Evolutionary conservation across 2,797 vertebrate species (phyloP).

Genomic region (Eidolon dupreanum): DNA sequence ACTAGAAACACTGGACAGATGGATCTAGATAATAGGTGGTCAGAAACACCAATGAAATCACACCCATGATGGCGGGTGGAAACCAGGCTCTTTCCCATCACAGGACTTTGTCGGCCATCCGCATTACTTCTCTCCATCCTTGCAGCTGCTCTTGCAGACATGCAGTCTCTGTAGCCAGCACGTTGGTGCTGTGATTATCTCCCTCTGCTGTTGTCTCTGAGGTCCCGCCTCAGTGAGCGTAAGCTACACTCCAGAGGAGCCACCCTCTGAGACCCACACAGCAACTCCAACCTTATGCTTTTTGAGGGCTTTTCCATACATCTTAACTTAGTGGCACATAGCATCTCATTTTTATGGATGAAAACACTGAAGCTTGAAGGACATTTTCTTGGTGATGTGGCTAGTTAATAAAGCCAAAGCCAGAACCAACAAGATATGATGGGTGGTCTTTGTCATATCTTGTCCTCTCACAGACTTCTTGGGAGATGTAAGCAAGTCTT

Average conservation of each 20-base stretch:
- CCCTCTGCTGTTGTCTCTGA: too few species aligned
- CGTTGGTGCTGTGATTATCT: too few species aligned
- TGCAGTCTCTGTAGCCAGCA: too few species aligned
- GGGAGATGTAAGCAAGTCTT: not conserved
- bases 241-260: too few species aligned
- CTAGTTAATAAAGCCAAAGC: not conserved
- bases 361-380: not conserved
- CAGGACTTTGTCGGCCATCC: slow-evolving; percentile 92
- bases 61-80: slow-evolving; percentile 90
- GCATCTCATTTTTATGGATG: not conserved
- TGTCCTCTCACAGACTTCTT: not conserved
- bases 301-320: not conserved
- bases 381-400: not conserved
- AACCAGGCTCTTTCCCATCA: slow-evolving; percentile 98
- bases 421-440: not conserved
- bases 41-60: slow-evolving; percentile 91
- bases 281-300: not conserved
- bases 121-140: slow-evolving; percentile 71
- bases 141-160: too few species aligned
- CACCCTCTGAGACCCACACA: too few species aligned
- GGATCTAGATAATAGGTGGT: slow-evolving; percentile 97
- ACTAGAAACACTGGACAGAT: slow-evolving; percentile 95
- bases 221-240: too few species aligned
- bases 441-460: not conserved
- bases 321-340: not conserved